These are phyloP conservation scores for Miichthys miiuy DNA, from an alignment of 2,797 vertebrate genomes.

Conservation along the genomic window DNA sequence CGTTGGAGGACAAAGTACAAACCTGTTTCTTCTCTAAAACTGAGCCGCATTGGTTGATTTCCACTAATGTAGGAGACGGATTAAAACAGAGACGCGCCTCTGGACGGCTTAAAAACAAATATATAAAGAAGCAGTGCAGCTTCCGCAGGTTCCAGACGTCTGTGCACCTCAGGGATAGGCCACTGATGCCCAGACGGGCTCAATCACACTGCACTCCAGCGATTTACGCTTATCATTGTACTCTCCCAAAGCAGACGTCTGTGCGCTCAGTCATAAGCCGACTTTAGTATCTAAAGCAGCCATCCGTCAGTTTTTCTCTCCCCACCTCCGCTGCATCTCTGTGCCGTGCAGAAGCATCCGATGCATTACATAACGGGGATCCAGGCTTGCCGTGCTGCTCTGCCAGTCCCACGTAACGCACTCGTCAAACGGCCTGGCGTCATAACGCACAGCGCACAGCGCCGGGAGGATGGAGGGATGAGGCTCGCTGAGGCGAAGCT, in stretches of 20 bases:
- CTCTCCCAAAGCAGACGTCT: constrained; percentile 1
- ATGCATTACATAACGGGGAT: constrained; percentile 74
- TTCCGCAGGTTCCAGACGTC: constrained; percentile 63
- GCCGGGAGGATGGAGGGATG: constrained; percentile 45
- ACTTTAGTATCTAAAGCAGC: constrained; percentile 10
- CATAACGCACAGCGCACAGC: constrained; percentile 60
- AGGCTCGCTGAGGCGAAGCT: constrained; percentile 35
- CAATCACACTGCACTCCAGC: constrained; percentile 19
- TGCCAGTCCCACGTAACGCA: constrained; percentile 58
- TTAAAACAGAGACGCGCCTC: constrained; percentile 46
- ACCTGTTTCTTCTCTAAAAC: constrained; percentile 38
- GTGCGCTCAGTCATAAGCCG: not conserved
- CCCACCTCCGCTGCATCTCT: not conserved
- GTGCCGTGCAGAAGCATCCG: constrained; percentile 53
- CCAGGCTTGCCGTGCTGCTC: constrained; percentile 46
- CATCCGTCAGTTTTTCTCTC: constrained; percentile 27
- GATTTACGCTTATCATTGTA: constrained; percentile 8
- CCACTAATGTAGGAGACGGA: constrained; percentile 10
- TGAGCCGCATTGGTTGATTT: constrained; percentile 72
- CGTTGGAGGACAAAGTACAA: constrained; percentile 32
- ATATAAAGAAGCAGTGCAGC: constrained; percentile 5
- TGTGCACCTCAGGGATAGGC: constrained; percentile 59
- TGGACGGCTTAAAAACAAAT: not conserved
- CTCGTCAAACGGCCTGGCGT: constrained; percentile 64
- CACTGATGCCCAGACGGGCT: constrained; percentile 50